phyloP scores from a whole-genome alignment of 2,113 vertebrate genomes.

The Chrysemys picta region DNA sequence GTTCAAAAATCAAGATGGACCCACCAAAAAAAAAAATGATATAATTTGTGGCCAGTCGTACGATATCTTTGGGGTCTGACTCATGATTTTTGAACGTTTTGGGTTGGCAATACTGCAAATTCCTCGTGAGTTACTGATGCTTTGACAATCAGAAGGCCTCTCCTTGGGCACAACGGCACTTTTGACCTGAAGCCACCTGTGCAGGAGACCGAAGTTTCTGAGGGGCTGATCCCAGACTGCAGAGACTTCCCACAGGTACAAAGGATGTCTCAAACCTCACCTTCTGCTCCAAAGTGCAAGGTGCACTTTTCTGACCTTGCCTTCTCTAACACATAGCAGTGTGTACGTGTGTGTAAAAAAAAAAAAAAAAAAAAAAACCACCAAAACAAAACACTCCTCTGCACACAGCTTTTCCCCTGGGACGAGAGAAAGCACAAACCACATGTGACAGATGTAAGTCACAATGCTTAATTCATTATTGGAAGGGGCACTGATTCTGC shows the following conservation, averaged over 20 bases:
- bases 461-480: neutral
- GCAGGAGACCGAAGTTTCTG: neutral
- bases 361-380: no score
- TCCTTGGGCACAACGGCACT: neutral
- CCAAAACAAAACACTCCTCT: neutral
- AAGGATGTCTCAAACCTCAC: neutral
- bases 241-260: neutral
- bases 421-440: neutral
- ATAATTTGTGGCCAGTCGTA: neutral
- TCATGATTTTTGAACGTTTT: neutral
- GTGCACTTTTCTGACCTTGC: neutral
- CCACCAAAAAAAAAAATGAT: neutral
- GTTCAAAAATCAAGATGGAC: neutral
- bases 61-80: neutral
- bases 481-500: neutral
- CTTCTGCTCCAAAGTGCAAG: neutral
- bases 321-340: neutral
- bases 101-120: neutral
- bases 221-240: neutral
- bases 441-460: neutral
- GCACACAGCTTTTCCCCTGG: neutral
- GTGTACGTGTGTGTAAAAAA: neutral
- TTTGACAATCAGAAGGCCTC: neutral
- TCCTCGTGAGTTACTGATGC: neutral
- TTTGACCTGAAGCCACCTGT: neutral